Base-by-base conservation (phyloP, 2,113 vertebrate genomes). In the Xiphophorus couchianus region DNA sequence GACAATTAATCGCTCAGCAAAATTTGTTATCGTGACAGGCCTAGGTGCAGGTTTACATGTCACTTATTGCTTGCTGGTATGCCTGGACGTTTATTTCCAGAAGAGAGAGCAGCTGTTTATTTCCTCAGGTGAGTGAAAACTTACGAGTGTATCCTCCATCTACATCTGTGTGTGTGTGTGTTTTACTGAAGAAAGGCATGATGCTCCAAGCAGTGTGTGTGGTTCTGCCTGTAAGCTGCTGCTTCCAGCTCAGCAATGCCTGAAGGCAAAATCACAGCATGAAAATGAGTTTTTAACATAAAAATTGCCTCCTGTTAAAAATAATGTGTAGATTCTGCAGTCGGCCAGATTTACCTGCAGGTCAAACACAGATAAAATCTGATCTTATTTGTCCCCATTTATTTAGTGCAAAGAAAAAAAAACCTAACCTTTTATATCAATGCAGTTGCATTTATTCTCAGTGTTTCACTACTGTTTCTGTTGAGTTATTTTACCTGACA, bases 41-140 rank as follows among this genome's bases (percentile, higher is more conserved):
- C 28, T 28, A 28, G 66, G 74, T 4, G 2, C 35, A 81, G 76
- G 69, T 85, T 79, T 76, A 81, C 70, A 8, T 83, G 88, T 84
- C 67, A 28, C 44, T 30, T 89, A 83, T 83, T 87, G 76, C 79
- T 72, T 13, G 67, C 66, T 62, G 73, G 81, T 77, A 78, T 84
- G 81, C 2, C 0, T 28, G 1, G 29, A 1, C 67, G 8, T 72
- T 76, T 83, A 63, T 85, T 74, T 78, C 77, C 72, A 60, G 31
- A 77, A 72, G 62, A 65, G 31, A 10, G 5, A n/a, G 19, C 62
- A 69, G 80, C 66, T 77, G 77, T 89, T 89, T 88, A 85, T 91
- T 86, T 84, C 80, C 85, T 83, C 14, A 73, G 66, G 60, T n/a
- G 7, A 25, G 63, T 63, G 64, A 74, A 62, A 0, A 0, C 68